These are phyloP conservation scores for Chlorospingus flavigularis DNA, from an alignment of 2,797 vertebrate genomes.

Conservation along the genomic window DNA sequence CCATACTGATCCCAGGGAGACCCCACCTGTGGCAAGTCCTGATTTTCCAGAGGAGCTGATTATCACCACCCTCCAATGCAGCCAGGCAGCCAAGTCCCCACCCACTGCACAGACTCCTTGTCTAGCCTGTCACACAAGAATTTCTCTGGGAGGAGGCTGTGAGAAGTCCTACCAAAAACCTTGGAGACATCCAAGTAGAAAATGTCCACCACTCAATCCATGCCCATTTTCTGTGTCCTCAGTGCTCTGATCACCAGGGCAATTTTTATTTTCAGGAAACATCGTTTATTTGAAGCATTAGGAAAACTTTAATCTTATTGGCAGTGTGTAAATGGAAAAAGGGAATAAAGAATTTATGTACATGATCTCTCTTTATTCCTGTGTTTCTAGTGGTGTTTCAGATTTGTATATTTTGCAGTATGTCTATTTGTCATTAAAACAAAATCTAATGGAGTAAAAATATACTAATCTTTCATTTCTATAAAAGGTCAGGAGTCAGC, in stretches of 20 bases:
- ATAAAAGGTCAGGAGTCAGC: background rate
- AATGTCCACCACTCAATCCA: background rate
- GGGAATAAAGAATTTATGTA: background rate
- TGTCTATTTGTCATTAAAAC: background rate
- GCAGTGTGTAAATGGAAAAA: background rate
- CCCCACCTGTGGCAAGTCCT: background rate
- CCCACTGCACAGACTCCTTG: background rate
- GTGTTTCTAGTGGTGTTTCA: background rate
- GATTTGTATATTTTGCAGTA: background rate
- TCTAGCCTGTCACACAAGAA: background rate
- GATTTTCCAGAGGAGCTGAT: background rate
- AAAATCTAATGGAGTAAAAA: background rate
- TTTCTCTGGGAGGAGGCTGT: background rate
- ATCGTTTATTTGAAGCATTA: background rate
- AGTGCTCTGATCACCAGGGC: background rate
- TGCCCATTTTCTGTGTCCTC: background rate
- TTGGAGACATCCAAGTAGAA: background rate
- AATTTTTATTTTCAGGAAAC: background rate
- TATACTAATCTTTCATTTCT: background rate
- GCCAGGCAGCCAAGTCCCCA: background rate
- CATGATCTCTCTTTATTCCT: background rate
- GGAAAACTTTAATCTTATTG: background rate
- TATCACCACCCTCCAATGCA: fast-evolving
- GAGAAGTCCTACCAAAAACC: background rate
- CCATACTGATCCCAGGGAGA: fast-evolving